Evolutionary conservation across 2,888 invertebrate species (phyloP), one percentile per base, ranked within the genome.

Genomic region (Phlogophora meticulosa): DNA sequence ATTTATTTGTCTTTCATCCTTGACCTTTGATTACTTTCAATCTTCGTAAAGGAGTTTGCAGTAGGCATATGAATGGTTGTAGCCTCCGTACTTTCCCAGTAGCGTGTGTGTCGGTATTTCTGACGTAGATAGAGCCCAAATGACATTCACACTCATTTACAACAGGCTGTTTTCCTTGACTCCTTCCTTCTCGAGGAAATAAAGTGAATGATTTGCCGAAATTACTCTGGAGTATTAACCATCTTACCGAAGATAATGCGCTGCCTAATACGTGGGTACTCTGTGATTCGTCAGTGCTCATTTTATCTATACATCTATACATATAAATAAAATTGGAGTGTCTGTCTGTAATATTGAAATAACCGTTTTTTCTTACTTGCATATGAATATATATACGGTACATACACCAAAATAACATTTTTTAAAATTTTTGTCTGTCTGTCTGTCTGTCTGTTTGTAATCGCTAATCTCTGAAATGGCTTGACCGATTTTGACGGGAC

Each of bases 41-140:
- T 53, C 0, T 61, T 42, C 4, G 10, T 38, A 9, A 48, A 61
- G 24, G 15, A 48, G 24, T 20, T 20, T 20, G 11, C 17, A 32
- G n/a, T 42, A 48, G 7, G 13, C 36, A 24, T 36, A 36, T 17
- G n/a, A 1, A 40, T 34, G 13, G 4, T 36, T 43, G 17, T 34
- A 42, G 7, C 40, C 53, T 70, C 56, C 40, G 76, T 55, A 28
- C 17, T 67, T 75, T 45, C 76, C 68, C 43, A 68, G n/a, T n/a
- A 40, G 10, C 24, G 32, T n/a, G 9, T 22, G 11, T 22, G n/a
- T 36, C 32, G 13, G 7, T n/a, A 13, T 28, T 20, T 15, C 13
- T 63, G 49, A 68, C 38, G 68, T 40, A 63, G 9, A 15, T 34
- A 7, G 11, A 13, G 1, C n/a, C n/a, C n/a, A 28, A 22, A 13